Evolutionary conservation across 2,888 invertebrate species (phyloP).

Genomic region (Tuta absoluta): DNA sequence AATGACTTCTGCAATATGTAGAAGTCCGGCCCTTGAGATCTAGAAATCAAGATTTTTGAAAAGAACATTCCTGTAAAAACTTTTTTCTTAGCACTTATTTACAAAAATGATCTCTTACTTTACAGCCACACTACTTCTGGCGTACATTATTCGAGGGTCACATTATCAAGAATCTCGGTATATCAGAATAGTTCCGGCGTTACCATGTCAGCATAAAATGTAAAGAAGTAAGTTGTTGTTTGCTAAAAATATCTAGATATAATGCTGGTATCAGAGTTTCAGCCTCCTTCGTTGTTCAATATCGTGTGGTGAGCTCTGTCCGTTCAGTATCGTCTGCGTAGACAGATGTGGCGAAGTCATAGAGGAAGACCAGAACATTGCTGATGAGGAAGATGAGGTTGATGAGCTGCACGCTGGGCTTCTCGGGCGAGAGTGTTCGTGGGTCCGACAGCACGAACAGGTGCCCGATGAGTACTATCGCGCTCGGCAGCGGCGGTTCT

Average conservation of each 20-base stretch:
- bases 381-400: constrained; percentile 59
- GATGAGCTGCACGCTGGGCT: constrained; percentile 51
- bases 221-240: not conserved
- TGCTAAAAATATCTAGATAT: too few species aligned
- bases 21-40: too few species aligned
- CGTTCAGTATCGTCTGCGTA: constrained; percentile 8
- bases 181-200: not conserved
- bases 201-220: not conserved
- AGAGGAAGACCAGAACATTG: constrained; percentile 59
- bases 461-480: constrained; percentile 63
- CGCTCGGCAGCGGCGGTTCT: constrained; percentile 62
- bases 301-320: constrained; percentile 16
- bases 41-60: too few species aligned
- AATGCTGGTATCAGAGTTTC: too few species aligned
- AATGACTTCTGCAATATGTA: too few species aligned
- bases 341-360: constrained; percentile 51
- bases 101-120: too few species aligned
- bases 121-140: too few species aligned
- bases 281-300: too few species aligned
- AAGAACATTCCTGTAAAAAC: too few species aligned
- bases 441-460: constrained; percentile 59
- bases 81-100: too few species aligned
- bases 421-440: constrained; percentile 46
- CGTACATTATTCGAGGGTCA: not conserved
- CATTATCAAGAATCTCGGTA: not conserved